Conservation (phyloP, 2,113 vertebrate genomes). For the Entelurus aequoreus region DNA sequence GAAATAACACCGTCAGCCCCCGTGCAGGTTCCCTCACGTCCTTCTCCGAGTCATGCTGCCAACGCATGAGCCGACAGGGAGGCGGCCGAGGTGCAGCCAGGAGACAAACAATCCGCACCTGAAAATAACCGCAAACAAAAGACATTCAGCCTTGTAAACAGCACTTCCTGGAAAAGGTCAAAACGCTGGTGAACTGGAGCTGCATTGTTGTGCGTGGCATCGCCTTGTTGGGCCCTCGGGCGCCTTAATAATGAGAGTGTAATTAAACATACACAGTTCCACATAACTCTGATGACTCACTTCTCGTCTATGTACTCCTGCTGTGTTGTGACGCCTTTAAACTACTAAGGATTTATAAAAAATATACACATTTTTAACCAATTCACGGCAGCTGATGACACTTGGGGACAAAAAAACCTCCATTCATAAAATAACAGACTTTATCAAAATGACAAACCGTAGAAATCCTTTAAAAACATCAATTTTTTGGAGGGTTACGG, state of each 20-base stretch:
- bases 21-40: conserved; percentile 53
- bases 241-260: background rate
- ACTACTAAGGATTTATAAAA: background rate
- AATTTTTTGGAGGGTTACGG: too few species aligned
- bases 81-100: conserved; percentile 11
- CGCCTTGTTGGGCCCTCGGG: background rate
- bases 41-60: conserved; percentile 52
- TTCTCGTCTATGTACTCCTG: background rate
- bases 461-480: too few species aligned
- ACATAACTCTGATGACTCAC: background rate
- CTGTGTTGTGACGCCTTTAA: background rate
- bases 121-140: conserved; percentile 54
- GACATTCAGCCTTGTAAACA: conserved; percentile 30
- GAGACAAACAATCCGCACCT: conserved; percentile 54
- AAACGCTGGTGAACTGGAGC: conserved; percentile 17
- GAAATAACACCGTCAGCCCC: conserved; percentile 52
- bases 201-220: background rate
- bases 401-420: too few species aligned
- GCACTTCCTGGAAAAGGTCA: conserved; percentile 38
- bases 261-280: background rate
- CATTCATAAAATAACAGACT: too few species aligned
- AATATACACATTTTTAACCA: background rate
- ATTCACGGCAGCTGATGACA: too few species aligned
- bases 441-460: too few species aligned
- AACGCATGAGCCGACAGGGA: conserved; percentile 50